Percentiles rank a stretch among this genome's conserved stretches.
Conservation (phyloP, 2,797 vertebrate species). For the Tenualosa ilisha region DNA sequence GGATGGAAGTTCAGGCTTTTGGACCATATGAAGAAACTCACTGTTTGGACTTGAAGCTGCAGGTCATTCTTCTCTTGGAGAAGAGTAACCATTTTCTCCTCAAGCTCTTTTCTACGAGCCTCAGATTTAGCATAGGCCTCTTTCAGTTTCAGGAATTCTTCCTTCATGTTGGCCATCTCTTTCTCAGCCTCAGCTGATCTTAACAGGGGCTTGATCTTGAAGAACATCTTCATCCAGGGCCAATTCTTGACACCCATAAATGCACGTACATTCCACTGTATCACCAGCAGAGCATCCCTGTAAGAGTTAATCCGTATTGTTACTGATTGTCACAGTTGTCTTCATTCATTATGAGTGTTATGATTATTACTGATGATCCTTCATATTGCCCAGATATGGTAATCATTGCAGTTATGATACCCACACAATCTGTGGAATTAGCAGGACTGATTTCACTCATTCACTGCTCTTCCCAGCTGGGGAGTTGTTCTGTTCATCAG, state of each 20-base stretch:
- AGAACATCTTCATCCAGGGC: constrained; percentile 86
- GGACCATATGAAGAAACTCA: constrained; percentile 40
- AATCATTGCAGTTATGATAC: no score
- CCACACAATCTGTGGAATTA: no score
- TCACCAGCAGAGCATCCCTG: constrained; percentile 76
- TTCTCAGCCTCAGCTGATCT: constrained; percentile 80
- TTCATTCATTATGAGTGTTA: not conserved
- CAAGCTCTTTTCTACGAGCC: constrained; percentile 67
- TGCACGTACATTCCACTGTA: constrained; percentile 82
- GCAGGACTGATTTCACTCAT: no score
- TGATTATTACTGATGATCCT: no score
- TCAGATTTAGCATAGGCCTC: constrained; percentile 71
- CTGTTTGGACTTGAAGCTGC: constrained; percentile 66
- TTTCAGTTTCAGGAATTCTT: constrained; percentile 68
- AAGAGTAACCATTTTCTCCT: constrained; percentile 73
- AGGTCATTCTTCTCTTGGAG: constrained; percentile 73
- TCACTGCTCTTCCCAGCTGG: no score
- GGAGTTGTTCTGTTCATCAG: no score
- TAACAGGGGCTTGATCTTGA: constrained; percentile 82
- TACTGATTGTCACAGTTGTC: no score
- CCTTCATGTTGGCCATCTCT: constrained; percentile 75
- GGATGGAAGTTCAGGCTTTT: not conserved
- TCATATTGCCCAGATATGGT: no score
- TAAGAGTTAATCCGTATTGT: not conserved
- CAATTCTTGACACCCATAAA: constrained; percentile 87